A percentile compares a stretch with the other conserved stretches of the same genome.
These are phyloP conservation scores for Paratilapia polleni DNA, from an alignment of 2,113 vertebrate genomes.

Conservation along the genomic window DNA sequence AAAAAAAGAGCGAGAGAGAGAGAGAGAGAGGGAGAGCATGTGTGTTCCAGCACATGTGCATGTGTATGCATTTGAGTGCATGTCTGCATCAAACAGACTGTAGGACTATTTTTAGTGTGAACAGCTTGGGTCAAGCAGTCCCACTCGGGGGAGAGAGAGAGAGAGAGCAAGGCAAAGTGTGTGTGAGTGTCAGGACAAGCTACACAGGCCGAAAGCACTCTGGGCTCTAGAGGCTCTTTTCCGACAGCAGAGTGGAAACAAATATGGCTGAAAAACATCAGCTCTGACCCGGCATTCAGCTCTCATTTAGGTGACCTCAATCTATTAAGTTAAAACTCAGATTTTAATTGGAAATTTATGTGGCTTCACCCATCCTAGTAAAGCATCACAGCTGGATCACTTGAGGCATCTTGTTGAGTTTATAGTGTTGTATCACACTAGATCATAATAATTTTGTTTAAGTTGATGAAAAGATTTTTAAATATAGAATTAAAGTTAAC, in stretches of 20 bases:
- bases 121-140: constrained; percentile 72
- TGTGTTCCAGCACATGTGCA: constrained; percentile 25
- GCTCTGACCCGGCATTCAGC: neutral
- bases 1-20: accelerated
- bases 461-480: neutral
- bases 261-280: constrained; percentile 29
- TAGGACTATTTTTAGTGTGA: constrained; percentile 73
- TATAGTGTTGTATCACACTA: too few species aligned
- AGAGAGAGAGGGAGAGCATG: neutral
- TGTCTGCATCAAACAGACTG: constrained; percentile 37
- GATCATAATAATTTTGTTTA: too few species aligned
- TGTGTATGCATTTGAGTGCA: neutral
- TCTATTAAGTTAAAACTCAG: constrained; percentile 16
- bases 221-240: constrained; percentile 39
- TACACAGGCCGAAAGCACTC: constrained; percentile 40
- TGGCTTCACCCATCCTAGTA: neutral
- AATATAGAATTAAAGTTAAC: neutral
- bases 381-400: neutral
- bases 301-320: constrained; percentile 43
- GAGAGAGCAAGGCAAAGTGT: neutral
- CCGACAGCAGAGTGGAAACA: constrained; percentile 35
- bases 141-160: constrained; percentile 29
- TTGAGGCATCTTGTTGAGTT: neutral
- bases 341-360: neutral
- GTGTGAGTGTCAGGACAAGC: constrained; percentile 17